Evolutionary conservation across 2,888 invertebrate species (phyloP).

Genomic region (Entomobrya proxima): DNA sequence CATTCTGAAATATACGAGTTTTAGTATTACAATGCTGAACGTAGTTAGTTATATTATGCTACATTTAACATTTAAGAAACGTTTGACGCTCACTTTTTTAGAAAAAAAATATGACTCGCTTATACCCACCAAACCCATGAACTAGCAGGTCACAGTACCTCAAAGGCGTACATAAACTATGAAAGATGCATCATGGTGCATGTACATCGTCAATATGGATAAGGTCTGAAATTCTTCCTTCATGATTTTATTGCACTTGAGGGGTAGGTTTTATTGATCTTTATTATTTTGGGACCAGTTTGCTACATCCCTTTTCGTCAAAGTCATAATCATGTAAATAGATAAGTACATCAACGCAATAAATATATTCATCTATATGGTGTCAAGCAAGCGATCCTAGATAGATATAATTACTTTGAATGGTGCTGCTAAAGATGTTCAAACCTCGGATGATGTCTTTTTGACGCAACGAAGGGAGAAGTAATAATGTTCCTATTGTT

Average conservation of each 20-base stretch:
- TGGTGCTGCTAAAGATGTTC: neutral
- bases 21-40: no score
- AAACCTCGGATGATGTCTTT: constrained; percentile 8
- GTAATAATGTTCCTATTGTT: constrained; percentile 53
- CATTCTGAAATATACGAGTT: no score
- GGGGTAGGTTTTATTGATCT: constrained; percentile 25
- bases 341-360: constrained; percentile 10
- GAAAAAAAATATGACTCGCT: no score
- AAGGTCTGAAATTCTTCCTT: neutral
- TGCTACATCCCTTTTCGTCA: constrained; percentile 28
- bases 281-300: constrained; percentile 25
- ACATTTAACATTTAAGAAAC: no score
- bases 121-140: no score
- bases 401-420: constrained; percentile 12
- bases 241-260: constrained; percentile 8
- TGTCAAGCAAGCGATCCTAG: constrained; percentile 12
- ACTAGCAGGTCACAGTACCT: no score
- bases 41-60: no score
- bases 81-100: no score
- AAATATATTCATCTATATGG: constrained; percentile 13
- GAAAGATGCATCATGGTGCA: no score
- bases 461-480: constrained; percentile 40
- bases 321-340: constrained; percentile 24
- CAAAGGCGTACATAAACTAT: no score
- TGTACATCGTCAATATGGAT: no score